A percentile compares a stretch with the other conserved stretches of the same genome.
These are phyloP conservation scores for Leptura quadrifasciata DNA, from an alignment of 2,888 invertebrate species.

Conservation along the genomic window DNA sequence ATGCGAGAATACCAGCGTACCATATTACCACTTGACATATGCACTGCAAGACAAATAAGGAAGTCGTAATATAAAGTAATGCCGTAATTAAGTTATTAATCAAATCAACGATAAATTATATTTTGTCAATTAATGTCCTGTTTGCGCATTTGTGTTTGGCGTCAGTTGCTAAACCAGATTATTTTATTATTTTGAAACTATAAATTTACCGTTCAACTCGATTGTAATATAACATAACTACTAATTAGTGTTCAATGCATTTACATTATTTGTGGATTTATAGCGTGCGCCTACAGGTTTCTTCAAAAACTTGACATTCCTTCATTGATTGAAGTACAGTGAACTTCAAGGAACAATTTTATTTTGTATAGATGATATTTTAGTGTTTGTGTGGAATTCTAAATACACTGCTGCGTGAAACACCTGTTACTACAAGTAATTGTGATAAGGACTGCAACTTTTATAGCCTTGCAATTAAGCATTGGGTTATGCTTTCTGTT, in stretches of 20 bases:
- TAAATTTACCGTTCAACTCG: slow-evolving; percentile 6
- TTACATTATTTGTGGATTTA: not conserved
- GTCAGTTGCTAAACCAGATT: slow-evolving; percentile 27
- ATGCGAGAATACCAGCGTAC: not conserved
- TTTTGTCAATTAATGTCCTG: slow-evolving; percentile 47
- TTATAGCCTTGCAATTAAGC: too few species aligned
- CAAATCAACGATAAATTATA: slow-evolving; percentile 48
- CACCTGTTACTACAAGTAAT: too few species aligned
- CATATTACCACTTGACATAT: not conserved
- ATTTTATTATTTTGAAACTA: slow-evolving; percentile 6
- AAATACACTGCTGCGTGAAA: too few species aligned
- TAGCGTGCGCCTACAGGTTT: too few species aligned
- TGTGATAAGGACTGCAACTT: too few species aligned
- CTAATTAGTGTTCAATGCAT: not conserved
- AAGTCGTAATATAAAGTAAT: slow-evolving; percentile 28
- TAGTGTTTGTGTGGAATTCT: too few species aligned
- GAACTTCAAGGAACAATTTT: too few species aligned
- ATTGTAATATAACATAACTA: not conserved
- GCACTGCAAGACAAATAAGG: slow-evolving; percentile 6
- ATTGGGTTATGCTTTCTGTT: too few species aligned
- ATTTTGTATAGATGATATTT: too few species aligned
- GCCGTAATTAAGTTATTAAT: slow-evolving; percentile 52
- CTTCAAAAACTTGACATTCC: too few species aligned
- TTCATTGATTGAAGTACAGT: too few species aligned
- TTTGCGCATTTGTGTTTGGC: slow-evolving; percentile 9